Conservation (phyloP, 2,797 vertebrate species). For the Xiphorhynchus erythropygius region DNA sequence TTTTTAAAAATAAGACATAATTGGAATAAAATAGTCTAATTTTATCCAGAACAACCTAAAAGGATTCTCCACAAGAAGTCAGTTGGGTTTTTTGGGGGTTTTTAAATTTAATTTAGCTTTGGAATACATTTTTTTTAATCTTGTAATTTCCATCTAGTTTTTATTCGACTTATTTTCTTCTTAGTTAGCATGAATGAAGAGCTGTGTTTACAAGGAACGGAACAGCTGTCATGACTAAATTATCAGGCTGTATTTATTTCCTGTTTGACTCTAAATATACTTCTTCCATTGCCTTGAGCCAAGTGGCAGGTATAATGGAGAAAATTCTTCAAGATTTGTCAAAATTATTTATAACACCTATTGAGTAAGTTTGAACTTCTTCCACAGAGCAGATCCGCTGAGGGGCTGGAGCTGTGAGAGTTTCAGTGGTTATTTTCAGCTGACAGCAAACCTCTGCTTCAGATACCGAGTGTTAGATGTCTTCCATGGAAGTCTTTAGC, state of each 20-base stretch:
- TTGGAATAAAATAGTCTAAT: neutral
- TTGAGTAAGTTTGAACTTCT: neutral
- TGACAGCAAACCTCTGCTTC: neutral
- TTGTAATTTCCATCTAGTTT: neutral
- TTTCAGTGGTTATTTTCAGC: neutral
- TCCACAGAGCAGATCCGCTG: neutral
- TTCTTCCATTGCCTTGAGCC: constrained; percentile 48
- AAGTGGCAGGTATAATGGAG: constrained; percentile 32
- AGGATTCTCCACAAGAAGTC: neutral
- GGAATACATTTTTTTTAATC: neutral
- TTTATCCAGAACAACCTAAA: neutral
- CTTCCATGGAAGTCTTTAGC: neutral
- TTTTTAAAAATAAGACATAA: neutral
- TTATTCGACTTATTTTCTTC: neutral
- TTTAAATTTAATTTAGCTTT: neutral
- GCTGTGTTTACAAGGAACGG: neutral
- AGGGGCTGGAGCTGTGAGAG: neutral
- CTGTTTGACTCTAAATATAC: constrained; percentile 40
- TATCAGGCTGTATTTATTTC: constrained; percentile 40
- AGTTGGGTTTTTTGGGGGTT: neutral
- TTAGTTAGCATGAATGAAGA: neutral
- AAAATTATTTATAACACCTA: constrained; percentile 27
- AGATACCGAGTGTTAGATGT: neutral
- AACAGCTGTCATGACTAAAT: constrained; percentile 32
- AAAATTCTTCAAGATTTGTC: constrained; percentile 16